Evolutionary conservation across 92 coral and sea anemone genomes (phyloP).

Genomic region (Paramuricea clavata): DNA sequence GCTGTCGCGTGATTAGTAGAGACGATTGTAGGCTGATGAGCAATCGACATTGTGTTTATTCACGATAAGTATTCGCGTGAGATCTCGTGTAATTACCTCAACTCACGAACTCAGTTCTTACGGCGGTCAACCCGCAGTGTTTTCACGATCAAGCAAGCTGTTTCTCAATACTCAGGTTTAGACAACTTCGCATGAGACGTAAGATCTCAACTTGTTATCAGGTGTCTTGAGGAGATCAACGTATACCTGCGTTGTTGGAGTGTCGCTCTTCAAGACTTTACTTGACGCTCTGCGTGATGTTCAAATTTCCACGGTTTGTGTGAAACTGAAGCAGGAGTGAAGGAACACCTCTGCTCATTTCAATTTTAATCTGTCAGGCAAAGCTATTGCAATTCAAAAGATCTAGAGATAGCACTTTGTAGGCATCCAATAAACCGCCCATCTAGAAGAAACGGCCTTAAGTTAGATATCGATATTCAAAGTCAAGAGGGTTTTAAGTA

Average conservation of each 20-base stretch:
- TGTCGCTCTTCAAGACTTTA: slow-evolving; percentile 12
- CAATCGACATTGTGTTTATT: slow-evolving; percentile 40
- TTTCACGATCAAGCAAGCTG: slow-evolving; percentile 26
- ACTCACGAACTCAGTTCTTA: slow-evolving; percentile 17
- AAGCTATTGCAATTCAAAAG: slow-evolving; percentile 40
- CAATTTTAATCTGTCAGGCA: slow-evolving; percentile 55
- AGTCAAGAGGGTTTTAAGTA: slow-evolving; percentile 7
- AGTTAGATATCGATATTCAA: slow-evolving; percentile 19
- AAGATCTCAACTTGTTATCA: slow-evolving; percentile 40
- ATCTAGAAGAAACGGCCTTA: not conserved
- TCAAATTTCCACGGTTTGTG: slow-evolving; percentile 52
- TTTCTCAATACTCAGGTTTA: slow-evolving; percentile 32
- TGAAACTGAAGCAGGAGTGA: slow-evolving; percentile 39
- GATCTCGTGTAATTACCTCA: slow-evolving; percentile 26
- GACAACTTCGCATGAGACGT: not conserved
- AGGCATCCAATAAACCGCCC: slow-evolving; percentile 29
- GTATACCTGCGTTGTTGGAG: slow-evolving; percentile 36
- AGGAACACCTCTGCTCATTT: slow-evolving; percentile 58
- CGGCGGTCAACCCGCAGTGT: slow-evolving; percentile 3
- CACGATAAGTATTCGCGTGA: slow-evolving; percentile 44
- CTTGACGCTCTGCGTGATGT: not conserved
- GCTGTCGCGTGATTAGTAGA: slow-evolving; percentile 51
- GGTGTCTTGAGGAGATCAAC: slow-evolving; percentile 48
- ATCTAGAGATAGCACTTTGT: slow-evolving; percentile 50
- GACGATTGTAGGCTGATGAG: slow-evolving; percentile 43